Percentiles rank a stretch among this genome's conserved stretches.
phyloP scores from a whole-genome alignment of 2,797 vertebrate genomes.

The Onychomys torridus region DNA sequence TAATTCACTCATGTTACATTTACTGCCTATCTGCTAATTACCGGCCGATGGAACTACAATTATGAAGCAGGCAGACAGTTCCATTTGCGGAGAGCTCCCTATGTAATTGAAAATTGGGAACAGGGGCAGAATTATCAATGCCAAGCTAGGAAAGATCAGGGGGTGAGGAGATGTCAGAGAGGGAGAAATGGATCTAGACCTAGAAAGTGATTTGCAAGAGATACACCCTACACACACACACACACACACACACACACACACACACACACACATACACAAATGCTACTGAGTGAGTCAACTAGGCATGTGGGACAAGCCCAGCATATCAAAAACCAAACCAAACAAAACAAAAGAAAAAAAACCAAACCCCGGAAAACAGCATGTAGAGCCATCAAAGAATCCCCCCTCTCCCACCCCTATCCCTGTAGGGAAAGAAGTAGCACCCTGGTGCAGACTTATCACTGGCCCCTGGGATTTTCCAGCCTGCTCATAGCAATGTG shows the following conservation, averaged over 20 bases:
- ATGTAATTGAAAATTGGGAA: neutral
- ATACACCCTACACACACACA: no score
- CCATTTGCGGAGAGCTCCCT: neutral
- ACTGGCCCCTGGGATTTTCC: neutral
- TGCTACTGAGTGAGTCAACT: neutral
- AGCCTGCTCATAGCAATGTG: neutral
- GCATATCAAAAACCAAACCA: neutral
- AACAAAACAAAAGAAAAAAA: neutral
- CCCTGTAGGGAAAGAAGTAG: neutral
- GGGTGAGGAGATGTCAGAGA: neutral
- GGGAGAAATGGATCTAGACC: neutral
- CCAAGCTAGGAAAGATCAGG: neutral
- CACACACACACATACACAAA: neutral
- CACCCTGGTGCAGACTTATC: no score
- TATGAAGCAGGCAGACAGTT: neutral
- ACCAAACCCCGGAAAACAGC: neutral
- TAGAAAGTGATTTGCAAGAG: neutral
- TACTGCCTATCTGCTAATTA: neutral
- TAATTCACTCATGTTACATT: neutral
- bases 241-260: neutral
- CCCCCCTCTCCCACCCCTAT: neutral
- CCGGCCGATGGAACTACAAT: neutral
- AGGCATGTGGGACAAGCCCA: neutral
- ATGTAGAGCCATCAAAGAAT: neutral
- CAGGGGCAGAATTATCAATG: neutral